A percentile compares a stretch with the other conserved stretches of the same genome.
Conservation (phyloP, 2,113 vertebrate species). For the Paraplagusia blochii region DNA sequence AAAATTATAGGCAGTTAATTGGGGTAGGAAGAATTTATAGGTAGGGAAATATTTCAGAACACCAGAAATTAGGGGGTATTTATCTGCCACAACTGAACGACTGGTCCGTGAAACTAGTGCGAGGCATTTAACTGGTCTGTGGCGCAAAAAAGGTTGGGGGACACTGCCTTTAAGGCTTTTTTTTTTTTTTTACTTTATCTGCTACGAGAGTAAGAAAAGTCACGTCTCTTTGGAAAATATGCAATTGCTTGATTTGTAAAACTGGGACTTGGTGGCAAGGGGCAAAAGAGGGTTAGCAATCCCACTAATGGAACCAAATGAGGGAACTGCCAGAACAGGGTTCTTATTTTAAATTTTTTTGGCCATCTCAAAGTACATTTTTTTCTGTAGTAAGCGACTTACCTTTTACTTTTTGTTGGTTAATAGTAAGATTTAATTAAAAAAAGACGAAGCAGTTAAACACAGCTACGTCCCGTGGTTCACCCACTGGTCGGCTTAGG, state of each 20-base stretch:
- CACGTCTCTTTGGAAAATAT: constrained; percentile 76
- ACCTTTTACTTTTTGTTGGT: constrained; percentile 41
- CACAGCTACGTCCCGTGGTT: constrained; percentile 49
- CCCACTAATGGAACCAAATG: constrained; percentile 67
- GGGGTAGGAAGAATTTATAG: too few relatives aligned
- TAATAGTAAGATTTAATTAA: constrained; percentile 11
- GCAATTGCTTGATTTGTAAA: constrained; percentile 57
- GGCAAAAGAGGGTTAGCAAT: constrained; percentile 75
- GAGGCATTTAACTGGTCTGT: too few relatives aligned
- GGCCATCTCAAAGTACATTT: constrained; percentile 64
- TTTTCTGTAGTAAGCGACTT: constrained; percentile 39
- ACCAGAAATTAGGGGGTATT: too few relatives aligned
- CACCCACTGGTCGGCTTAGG: constrained; percentile 56
- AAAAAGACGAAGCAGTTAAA: constrained; percentile 35
- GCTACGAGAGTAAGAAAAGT: constrained; percentile 39
- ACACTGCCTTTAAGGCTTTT: too few relatives aligned
- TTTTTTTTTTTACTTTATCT: not conserved
- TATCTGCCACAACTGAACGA: too few relatives aligned
- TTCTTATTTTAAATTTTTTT: too few relatives aligned
- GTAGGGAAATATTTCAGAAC: too few relatives aligned
- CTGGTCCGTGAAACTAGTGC: too few relatives aligned
- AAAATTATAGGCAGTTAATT: too few relatives aligned
- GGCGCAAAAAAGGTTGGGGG: too few relatives aligned
- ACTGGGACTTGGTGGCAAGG: constrained; percentile 56
- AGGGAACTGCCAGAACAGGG: constrained; percentile 65